Base-by-base conservation (phyloP, 2,113 vertebrate genomes). In the Agapornis roseicollis region DNA sequence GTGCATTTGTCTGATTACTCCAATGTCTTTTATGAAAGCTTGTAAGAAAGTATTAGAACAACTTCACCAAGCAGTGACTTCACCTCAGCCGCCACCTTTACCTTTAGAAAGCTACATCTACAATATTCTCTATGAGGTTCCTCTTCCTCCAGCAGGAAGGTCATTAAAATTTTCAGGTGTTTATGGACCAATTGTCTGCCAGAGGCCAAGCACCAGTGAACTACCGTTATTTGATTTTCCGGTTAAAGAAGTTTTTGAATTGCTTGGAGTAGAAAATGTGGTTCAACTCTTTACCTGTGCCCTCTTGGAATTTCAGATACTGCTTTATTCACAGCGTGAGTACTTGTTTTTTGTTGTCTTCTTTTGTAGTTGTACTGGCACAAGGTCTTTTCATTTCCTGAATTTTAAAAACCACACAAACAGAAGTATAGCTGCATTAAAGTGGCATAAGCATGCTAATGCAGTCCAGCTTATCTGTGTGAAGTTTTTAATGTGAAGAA, bases 251-350 rank as follows among this genome's bases (percentile, higher is more conserved):
- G 98, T 99, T 94, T 99, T 99, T 95, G 98, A 99, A 90, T 97
- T 99, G 92, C 98, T 99, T 86, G 99, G 99, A 28, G 98, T 99
- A 93, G 99, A 99, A 97, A 99, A 99, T 70, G 97, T 99, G 56
- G 98, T 99, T 63, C 99, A 99, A 46, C 99, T 99, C 85, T 99
- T 99, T 96, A 99, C 99, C 58, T 99, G 99, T 93, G 99, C 99
- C 41, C 98, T 99, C 91, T 96, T 99, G 89, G 99, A 99, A 97
- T 99, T 99, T 98, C 99, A 99, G 97, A 99, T 99, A 91, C 98
- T 99, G 88, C 99, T 99, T 93, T 99, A 99, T 98, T 99, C 99
- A 27, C 99, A 99, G 94, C 98, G 99, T 99, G 98, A 99, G 99
- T 99, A 93, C 79, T 60, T 72, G 33, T 5, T 5, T 73, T 87